Evolutionary conservation across 1,140 invertebrate species (phyloP).

Genomic region (Harlomillsia oculata): DNA sequence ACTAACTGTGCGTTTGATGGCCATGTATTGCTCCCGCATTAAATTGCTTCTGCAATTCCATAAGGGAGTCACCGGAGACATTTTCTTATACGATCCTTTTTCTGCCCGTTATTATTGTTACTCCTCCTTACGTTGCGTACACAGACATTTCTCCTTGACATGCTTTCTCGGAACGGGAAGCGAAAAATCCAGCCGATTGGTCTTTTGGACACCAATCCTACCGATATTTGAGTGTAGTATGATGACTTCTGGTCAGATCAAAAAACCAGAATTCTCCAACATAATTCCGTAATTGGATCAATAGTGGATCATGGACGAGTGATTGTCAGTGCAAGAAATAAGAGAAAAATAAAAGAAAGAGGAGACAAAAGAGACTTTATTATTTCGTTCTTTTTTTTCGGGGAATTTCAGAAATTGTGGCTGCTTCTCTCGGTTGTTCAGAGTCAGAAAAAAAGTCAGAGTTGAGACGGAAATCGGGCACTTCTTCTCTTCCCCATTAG

Average conservation of each 20-base stretch:
- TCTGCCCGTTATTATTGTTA: no score
- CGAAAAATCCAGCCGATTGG: neutral
- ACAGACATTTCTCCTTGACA: no score
- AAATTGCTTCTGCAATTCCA: no score
- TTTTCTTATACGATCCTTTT: no score
- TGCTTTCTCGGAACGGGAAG: neutral
- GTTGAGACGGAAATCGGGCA: neutral
- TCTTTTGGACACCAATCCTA: neutral
- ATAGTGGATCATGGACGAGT: constrained; percentile 5
- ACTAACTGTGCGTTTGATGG: no score
- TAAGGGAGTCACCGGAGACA: neutral
- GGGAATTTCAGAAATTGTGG: no score
- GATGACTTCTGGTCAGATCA: constrained; percentile 10
- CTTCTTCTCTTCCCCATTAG: constrained; percentile 14
- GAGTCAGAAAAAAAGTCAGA: no score
- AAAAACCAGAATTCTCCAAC: constrained; percentile 5
- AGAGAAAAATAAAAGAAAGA: neutral
- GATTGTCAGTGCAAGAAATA: neutral
- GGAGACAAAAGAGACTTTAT: neutral
- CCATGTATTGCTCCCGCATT: no score
- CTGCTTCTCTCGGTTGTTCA: no score
- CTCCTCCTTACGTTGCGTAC: no score
- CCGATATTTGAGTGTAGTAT: constrained; percentile 1
- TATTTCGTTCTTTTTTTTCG: no score
- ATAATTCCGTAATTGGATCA: constrained; percentile 22